phyloP scores from a whole-genome alignment of 53 echinoderm and acorn worm species.

The Pentamera pediparva region DNA sequence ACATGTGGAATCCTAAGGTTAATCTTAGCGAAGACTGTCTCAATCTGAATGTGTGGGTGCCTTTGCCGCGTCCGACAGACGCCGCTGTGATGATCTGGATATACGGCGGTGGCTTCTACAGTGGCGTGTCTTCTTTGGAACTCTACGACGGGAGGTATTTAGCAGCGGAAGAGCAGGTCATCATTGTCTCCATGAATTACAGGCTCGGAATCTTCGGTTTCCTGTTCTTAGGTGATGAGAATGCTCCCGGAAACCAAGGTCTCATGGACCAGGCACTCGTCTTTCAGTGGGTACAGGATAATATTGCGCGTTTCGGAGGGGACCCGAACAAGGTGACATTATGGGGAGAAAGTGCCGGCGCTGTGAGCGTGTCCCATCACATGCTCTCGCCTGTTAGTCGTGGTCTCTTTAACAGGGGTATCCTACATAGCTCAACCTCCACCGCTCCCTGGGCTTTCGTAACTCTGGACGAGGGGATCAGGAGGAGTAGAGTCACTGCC shows the following conservation, averaged over 20 bases:
- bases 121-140: constrained; percentile 74
- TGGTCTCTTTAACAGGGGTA: constrained; percentile 63
- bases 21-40: constrained; percentile 71
- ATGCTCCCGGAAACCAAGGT: constrained; percentile 82
- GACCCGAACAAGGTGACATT: constrained; percentile 76
- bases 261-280: constrained; percentile 74
- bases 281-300: constrained; percentile 87
- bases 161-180: constrained; percentile 68
- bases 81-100: constrained; percentile 89
- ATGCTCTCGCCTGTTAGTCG: constrained; percentile 70
- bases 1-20: constrained; percentile 83
- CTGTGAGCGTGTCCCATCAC: constrained; percentile 73
- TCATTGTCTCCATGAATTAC: constrained; percentile 94
- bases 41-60: constrained; percentile 88
- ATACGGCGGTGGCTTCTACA: constrained; percentile 63
- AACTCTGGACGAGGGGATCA: constrained; percentile 63
- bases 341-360: constrained; percentile 92
- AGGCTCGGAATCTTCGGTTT: constrained; percentile 78
- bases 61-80: constrained; percentile 67
- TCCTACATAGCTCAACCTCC: constrained; percentile 68
- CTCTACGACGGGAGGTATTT: constrained; percentile 81
- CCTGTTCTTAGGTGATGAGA: constrained; percentile 52
- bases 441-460: constrained; percentile 74
- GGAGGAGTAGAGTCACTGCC: constrained; percentile 53
- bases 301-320: constrained; percentile 75